Evolutionary conservation across 2,797 vertebrate species (phyloP), one percentile per base, ranked within the genome.

Genomic region (Setipinna tenuifilis): DNA sequence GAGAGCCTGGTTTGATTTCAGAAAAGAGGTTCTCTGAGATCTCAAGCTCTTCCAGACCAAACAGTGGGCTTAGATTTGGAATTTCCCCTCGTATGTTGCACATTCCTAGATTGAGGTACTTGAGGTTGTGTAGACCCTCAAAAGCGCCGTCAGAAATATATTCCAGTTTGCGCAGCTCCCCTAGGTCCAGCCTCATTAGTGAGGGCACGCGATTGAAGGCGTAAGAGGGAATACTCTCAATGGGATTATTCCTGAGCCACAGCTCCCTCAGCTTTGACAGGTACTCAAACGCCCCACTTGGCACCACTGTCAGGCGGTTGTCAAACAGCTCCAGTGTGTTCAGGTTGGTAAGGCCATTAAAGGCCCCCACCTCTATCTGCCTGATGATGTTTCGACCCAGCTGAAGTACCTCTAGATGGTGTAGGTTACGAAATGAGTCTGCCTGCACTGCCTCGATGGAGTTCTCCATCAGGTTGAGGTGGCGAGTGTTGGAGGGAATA

Each of bases 391-490:
- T 99, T 92, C 98, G 93, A 85, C 98, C 98, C 92, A 99, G 90
- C 95, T 99, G 98, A 91, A 99, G 95, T 92, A 99, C 97, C 95
- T 99, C 98, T 94, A 99, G 95, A 95, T 99, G 98, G 90, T 97
- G 97, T 88, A 99, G 96, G 94, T 99, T 97, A 17, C 98, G 96
- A 90, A 99, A 99, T 3, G 98, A 98, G 94, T 99, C 98, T 0
- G 97, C 98, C 95, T 99, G 98, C 93, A 99, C 97, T 94, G 97
- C 91, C 95, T 97, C 97, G 83, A 99, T 99, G 93, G 96, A 96
- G 95, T 99, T 99, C 94, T 99, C 98, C 98, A 99, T 99, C 88
- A 99, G 96, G 96, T 99, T 99, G 96, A 99, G 97, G 92, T 98
- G 96, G 71, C 98, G 96, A 86, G 98, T 99, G 95, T 97, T 98